A percentile compares a stretch with the other conserved stretches of the same genome.
These are phyloP conservation scores for Lepidonotus clava DNA, from an alignment of 2,888 invertebrate species.

Conservation along the genomic window DNA sequence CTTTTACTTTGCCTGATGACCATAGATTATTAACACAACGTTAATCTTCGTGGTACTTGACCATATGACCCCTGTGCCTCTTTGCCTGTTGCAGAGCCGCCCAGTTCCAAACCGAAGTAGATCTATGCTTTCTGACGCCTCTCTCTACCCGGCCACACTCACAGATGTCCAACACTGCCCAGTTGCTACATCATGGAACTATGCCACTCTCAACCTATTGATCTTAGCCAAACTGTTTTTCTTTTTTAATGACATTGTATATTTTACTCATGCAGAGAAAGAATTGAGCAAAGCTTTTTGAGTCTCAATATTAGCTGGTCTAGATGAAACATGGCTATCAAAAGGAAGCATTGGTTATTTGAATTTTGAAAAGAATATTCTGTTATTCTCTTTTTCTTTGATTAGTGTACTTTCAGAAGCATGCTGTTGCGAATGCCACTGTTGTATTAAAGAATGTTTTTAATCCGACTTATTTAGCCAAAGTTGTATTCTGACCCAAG, in stretches of 20 bases:
- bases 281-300: neutral
- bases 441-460: too few relatives aligned
- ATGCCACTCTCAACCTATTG: too few relatives aligned
- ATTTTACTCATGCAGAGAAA: neutral
- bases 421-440: too few relatives aligned
- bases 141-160: too few relatives aligned
- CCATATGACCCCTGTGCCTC: neutral
- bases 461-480: too few relatives aligned
- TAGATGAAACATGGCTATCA: slow-evolving; percentile 11
- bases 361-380: neutral
- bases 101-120: neutral
- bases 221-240: neutral
- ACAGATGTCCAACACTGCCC: too few relatives aligned
- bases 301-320: neutral
- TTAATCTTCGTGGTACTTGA: neutral
- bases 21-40: too few relatives aligned
- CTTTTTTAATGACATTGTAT: neutral
- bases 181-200: neutral
- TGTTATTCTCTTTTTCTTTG: too few relatives aligned
- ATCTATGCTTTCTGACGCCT: too few relatives aligned
- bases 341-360: neutral
- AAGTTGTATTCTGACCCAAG: too few relatives aligned
- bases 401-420: too few relatives aligned
- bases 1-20: too few relatives aligned
- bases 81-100: slow-evolving; percentile 8